Percentiles rank a stretch among this genome's conserved stretches.
Conservation (phyloP, 2,113 vertebrate genomes). For the Romanogobio albipinnatus region DNA sequence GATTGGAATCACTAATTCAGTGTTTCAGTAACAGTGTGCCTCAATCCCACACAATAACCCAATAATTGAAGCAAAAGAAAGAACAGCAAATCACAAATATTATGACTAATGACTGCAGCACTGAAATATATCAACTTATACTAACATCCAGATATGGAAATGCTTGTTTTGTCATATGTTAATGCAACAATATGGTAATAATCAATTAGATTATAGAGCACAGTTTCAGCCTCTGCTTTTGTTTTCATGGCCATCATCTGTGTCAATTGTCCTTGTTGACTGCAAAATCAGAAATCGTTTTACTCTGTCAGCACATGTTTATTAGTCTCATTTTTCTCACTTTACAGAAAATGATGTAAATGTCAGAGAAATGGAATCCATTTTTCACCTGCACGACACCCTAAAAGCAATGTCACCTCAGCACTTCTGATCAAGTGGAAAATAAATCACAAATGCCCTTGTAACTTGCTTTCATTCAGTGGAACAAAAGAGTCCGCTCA, state of each 20-base stretch:
- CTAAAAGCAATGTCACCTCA: neutral
- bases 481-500: neutral
- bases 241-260: neutral
- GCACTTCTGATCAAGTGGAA: neutral
- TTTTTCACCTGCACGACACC: neutral
- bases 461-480: neutral
- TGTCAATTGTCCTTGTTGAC: neutral
- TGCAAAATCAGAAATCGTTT: neutral
- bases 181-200: too few relatives aligned
- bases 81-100: too few relatives aligned
- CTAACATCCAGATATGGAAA: neutral
- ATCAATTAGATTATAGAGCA: too few relatives aligned
- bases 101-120: too few relatives aligned
- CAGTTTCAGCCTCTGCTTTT: neutral
- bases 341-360: neutral
- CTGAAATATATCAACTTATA: neutral
- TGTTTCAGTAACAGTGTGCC: neutral
- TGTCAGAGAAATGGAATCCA: neutral
- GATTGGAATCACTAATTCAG: neutral
- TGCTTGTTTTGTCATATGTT: too few relatives aligned
- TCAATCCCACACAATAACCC: too few relatives aligned
- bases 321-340: neutral
- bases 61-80: too few relatives aligned
- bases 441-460: neutral
- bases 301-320: neutral